These are phyloP conservation scores for Drosophila sp. DNA, from an alignment of 1,140 invertebrate species.

Conservation along the genomic window DNA sequence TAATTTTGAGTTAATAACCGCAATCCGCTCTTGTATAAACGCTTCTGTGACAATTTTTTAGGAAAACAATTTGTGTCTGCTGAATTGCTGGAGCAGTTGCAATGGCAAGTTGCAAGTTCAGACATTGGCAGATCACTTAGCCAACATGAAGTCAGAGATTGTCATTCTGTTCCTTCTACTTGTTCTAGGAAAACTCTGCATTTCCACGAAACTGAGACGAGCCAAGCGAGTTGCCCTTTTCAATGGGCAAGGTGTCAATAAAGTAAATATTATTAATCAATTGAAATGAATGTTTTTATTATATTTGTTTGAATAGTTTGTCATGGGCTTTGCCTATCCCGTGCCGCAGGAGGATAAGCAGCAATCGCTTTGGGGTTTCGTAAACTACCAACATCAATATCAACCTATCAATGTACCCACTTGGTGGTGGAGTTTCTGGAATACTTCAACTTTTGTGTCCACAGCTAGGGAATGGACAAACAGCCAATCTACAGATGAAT, in stretches of 20 bases:
- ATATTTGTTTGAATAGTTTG: background rate
- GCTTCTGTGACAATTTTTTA: background rate
- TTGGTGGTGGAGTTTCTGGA: slow-evolving; percentile 79
- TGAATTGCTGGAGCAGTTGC: background rate
- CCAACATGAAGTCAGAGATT: background rate
- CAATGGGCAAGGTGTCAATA: background rate
- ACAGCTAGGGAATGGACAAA: slow-evolving; percentile 58
- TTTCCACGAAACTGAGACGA: background rate
- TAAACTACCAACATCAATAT: slow-evolving; percentile 69
- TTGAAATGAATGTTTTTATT: background rate
- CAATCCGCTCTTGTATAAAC: background rate
- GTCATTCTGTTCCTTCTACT: background rate
- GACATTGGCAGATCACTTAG: background rate
- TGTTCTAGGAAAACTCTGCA: background rate
- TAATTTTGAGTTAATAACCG: no score
- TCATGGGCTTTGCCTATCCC: slow-evolving; percentile 47
- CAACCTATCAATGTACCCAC: slow-evolving; percentile 54
- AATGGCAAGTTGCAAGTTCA: background rate
- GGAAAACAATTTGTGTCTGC: background rate
- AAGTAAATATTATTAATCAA: background rate
- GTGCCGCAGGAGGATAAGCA: slow-evolving; percentile 56
- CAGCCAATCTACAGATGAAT: slow-evolving; percentile 54
- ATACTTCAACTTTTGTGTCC: slow-evolving; percentile 67
- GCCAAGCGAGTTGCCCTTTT: background rate
- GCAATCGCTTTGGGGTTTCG: slow-evolving; percentile 65